Evolutionary conservation across 2,888 invertebrate species (phyloP).

Genomic region (Habroteleia sp.): DNA sequence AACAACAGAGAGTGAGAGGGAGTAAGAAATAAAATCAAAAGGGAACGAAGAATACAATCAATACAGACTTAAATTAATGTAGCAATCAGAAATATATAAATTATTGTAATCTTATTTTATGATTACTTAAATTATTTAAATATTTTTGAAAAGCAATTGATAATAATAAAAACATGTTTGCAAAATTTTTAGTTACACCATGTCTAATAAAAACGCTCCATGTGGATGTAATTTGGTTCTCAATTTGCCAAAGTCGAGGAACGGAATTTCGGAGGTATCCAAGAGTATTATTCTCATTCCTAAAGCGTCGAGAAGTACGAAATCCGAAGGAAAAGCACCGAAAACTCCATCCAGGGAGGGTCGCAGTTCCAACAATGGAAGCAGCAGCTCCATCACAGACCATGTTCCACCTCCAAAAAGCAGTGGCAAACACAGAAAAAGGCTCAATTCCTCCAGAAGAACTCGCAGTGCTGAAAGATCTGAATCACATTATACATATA

Average conservation of each 20-base stretch:
- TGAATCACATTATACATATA: constrained; percentile 79
- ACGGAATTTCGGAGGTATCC: constrained; percentile 67
- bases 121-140: too few relatives aligned
- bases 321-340: constrained; percentile 68
- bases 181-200: constrained; percentile 64
- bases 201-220: constrained; percentile 76
- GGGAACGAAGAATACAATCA: too few relatives aligned
- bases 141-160: too few relatives aligned
- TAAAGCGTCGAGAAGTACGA: constrained; percentile 69
- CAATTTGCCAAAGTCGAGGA: constrained; percentile 72
- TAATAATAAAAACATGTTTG: not conserved
- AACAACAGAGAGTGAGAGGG: too few relatives aligned
- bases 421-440: constrained; percentile 72
- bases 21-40: too few relatives aligned
- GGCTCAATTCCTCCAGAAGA: constrained; percentile 74
- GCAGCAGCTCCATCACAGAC: constrained; percentile 73
- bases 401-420: constrained; percentile 68
- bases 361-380: constrained; percentile 70
- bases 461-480: constrained; percentile 77
- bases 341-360: constrained; percentile 69
- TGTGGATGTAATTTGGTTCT: constrained; percentile 75
- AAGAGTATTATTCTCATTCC: constrained; percentile 70
- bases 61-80: too few relatives aligned
- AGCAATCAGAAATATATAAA: too few relatives aligned
- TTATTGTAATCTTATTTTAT: too few relatives aligned